phyloP scores from a whole-genome alignment of 2,113 vertebrate genomes.

The Tretioscincus oriximinensis region DNA sequence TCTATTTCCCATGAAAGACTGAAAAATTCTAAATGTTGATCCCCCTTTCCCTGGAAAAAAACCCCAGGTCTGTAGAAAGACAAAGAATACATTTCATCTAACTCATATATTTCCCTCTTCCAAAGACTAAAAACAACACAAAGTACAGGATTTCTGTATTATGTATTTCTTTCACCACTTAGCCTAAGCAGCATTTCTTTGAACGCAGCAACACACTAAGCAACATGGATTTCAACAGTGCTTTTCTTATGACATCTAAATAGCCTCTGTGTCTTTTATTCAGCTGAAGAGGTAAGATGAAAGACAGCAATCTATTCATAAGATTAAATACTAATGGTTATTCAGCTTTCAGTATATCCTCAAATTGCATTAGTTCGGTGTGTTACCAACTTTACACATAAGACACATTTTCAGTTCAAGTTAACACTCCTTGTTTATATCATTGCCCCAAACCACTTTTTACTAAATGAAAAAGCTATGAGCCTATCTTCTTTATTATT shows the following conservation, averaged over 20 bases:
- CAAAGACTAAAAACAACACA: conserved; percentile 44
- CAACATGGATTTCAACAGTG: conserved; percentile 69
- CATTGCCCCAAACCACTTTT: conserved; percentile 26
- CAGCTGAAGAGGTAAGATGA: conserved; percentile 69
- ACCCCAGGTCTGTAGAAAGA: conserved; percentile 30
- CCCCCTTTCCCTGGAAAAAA: conserved; percentile 8
- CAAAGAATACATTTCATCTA: conserved; percentile 44
- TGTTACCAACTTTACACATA: conserved; percentile 67
- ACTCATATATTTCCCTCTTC: conserved; percentile 31
- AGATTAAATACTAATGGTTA: conserved; percentile 73
- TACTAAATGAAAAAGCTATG: conserved; percentile 8
- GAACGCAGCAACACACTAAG: conserved; percentile 62
- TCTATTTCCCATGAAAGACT: neutral
- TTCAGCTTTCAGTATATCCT: conserved; percentile 72
- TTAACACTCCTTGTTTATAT: conserved; percentile 49
- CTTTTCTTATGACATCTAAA: conserved; percentile 73
- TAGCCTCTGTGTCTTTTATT: conserved; percentile 70
- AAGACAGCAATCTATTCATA: conserved; percentile 72
- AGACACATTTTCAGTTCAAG: conserved; percentile 48
- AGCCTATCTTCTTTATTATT: conserved; percentile 5
- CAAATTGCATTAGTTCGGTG: conserved; percentile 63
- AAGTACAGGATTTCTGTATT: conserved; percentile 45
- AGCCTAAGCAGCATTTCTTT: conserved; percentile 63
- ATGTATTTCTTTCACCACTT: conserved; percentile 65
- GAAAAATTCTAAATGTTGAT: neutral